Evolutionary conservation across 2,113 vertebrate species (phyloP).

Genomic region (Acrocephalus arundinaceus): DNA sequence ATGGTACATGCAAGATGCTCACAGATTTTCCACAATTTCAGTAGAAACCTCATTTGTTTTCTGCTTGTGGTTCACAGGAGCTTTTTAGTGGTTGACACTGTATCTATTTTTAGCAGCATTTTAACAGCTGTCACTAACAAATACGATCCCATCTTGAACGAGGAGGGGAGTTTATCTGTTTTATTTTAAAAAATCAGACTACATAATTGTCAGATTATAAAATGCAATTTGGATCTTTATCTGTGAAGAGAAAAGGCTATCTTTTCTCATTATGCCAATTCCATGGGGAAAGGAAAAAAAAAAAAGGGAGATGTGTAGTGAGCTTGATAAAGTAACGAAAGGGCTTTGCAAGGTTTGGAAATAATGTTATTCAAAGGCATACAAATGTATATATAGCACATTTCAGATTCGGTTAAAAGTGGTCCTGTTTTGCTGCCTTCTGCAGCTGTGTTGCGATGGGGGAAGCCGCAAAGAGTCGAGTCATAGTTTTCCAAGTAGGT

Average conservation of each 20-base stretch:
- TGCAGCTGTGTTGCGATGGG: constrained; percentile 3
- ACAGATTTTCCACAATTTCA: constrained; percentile 42
- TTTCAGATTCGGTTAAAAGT: not conserved
- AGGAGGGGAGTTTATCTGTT: constrained; percentile 52
- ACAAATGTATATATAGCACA: not conserved
- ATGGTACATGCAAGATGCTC: constrained; percentile 1
- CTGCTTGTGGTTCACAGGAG: constrained; percentile 64
- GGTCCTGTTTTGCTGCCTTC: not conserved
- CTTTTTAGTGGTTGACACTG: constrained; percentile 68
- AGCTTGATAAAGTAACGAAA: not conserved
- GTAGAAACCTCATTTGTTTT: constrained; percentile 65
- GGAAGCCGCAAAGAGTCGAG: not conserved
- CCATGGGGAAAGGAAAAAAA: accelerated
- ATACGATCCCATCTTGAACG: constrained; percentile 67
- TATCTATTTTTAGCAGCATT: constrained; percentile 76
- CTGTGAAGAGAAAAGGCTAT: constrained; percentile 7
- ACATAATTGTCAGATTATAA: constrained; percentile 50
- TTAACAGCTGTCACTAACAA: constrained; percentile 79
- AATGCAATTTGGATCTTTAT: constrained; percentile 53
- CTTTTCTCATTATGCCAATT: constrained; percentile 10
- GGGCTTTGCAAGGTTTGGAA: not conserved
- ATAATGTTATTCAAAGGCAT: not conserved
- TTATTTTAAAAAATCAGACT: constrained; percentile 33
- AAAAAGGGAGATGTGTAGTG: not conserved
- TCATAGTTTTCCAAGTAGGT: constrained; percentile 68